These are phyloP conservation scores for Falco novaeseelandiae DNA, from an alignment of 2,797 vertebrate genomes.

Conservation along the genomic window DNA sequence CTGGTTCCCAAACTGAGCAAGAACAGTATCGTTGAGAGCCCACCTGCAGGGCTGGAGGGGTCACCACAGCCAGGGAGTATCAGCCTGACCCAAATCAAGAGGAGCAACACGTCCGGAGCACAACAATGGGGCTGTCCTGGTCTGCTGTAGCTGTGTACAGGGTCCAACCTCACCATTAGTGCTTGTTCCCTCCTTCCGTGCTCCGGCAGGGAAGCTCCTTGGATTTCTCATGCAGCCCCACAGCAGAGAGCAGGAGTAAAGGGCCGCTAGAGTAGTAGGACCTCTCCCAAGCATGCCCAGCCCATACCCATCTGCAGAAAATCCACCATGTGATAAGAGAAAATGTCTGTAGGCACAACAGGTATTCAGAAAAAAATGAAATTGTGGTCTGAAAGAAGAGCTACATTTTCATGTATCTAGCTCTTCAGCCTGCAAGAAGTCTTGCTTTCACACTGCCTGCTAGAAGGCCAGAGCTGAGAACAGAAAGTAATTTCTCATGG, in stretches of 20 bases:
- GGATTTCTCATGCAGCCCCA: fast-evolving
- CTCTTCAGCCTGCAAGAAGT: background rate
- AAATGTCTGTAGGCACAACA: background rate
- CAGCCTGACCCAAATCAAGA: background rate
- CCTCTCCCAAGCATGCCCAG: background rate
- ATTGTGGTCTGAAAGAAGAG: background rate
- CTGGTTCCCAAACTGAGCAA: background rate
- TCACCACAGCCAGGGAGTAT: too few relatives aligned
- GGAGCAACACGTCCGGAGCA: background rate
- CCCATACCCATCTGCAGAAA: background rate
- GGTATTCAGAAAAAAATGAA: background rate
- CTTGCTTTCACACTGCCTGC: background rate
- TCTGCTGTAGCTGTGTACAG: fast-evolving
- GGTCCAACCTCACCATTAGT: fast-evolving
- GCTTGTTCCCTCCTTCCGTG: fast-evolving
- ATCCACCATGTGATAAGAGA: fast-evolving
- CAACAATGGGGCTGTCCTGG: background rate
- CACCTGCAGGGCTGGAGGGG: background rate
- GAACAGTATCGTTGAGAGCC: fast-evolving
- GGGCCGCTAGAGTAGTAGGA: background rate
- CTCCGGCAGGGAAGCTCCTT: background rate
- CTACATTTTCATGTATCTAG: fast-evolving
- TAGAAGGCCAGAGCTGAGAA: background rate
- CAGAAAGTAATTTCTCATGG: background rate
- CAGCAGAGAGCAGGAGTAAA: background rate